Percentiles rank a stretch among this genome's conserved stretches.
These are phyloP conservation scores for Hoplostethus mediterraneus DNA, from an alignment of 2,797 vertebrate genomes.

Conservation along the genomic window DNA sequence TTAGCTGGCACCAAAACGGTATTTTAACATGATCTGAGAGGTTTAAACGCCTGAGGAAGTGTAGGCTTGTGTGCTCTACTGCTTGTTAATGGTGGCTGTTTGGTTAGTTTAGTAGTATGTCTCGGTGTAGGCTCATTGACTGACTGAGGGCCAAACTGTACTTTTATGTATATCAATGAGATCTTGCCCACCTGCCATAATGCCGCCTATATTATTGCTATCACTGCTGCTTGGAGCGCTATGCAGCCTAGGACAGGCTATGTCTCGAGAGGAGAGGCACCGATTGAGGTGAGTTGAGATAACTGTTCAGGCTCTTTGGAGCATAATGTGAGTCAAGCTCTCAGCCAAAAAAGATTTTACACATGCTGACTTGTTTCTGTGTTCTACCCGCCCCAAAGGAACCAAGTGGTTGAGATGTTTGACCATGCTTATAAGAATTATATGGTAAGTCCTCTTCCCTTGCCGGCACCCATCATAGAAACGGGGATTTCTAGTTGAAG, in stretches of 20 bases:
- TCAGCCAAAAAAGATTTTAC: not conserved
- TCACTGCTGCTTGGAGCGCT: slow-evolving; percentile 71
- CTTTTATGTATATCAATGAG: slow-evolving; percentile 43
- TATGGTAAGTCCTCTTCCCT: slow-evolving; percentile 89
- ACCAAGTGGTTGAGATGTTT: slow-evolving; percentile 99
- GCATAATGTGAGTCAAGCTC: not conserved
- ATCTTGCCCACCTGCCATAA: slow-evolving; percentile 49
- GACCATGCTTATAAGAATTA: slow-evolving; percentile 99
- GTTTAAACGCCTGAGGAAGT: slow-evolving; percentile 13
- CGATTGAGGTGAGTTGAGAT: slow-evolving; percentile 78
- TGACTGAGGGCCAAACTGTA: slow-evolving; percentile 44
- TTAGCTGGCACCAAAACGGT: not conserved
- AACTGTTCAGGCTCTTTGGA: not conserved
- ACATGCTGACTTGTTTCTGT: slow-evolving; percentile 29
- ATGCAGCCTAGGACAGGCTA: slow-evolving; percentile 69
- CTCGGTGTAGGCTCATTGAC: slow-evolving; percentile 26
- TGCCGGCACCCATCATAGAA: not conserved
- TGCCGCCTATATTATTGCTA: slow-evolving; percentile 65
- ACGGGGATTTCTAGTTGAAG: not conserved
- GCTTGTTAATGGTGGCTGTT: slow-evolving; percentile 11
- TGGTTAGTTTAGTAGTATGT: slow-evolving; percentile 45
- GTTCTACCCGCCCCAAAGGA: slow-evolving; percentile 76
- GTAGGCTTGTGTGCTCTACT: slow-evolving; percentile 3
- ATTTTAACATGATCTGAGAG: slow-evolving; percentile 23
- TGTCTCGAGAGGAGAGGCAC: slow-evolving; percentile 82